These are phyloP conservation scores for Psylliodes chrysocephalus DNA, from an alignment of 2,888 invertebrate genomes.

Conservation along the genomic window DNA sequence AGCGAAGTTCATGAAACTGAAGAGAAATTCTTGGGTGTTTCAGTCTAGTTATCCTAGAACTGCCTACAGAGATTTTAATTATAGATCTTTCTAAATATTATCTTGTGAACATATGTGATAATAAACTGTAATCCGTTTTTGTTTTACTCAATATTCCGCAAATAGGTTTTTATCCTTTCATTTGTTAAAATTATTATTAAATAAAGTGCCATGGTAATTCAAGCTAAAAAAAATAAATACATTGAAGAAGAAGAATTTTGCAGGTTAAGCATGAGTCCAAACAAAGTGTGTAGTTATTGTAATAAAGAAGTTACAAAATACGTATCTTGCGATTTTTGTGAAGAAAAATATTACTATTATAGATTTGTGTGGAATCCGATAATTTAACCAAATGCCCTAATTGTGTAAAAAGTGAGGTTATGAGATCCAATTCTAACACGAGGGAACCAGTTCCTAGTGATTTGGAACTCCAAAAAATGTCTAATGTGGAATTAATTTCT, in stretches of 20 bases:
- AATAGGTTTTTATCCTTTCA: too few relatives aligned
- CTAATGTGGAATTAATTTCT: neutral
- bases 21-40: conserved; percentile 56
- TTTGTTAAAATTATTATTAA: too few relatives aligned
- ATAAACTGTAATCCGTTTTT: too few relatives aligned
- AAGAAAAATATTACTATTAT: neutral
- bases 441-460: neutral
- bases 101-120: too few relatives aligned
- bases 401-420: neutral
- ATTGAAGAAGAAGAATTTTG: too few relatives aligned
- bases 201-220: too few relatives aligned
- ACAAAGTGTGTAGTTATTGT: too few relatives aligned
- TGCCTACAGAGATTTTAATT: conserved; percentile 45
- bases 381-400: neutral
- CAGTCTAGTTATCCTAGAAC: conserved; percentile 51
- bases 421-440: neutral
- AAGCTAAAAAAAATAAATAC: too few relatives aligned
- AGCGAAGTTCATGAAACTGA: conserved; percentile 47
- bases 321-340: too few relatives aligned
- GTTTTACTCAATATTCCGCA: too few relatives aligned
- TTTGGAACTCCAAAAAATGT: neutral
- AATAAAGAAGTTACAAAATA: too few relatives aligned
- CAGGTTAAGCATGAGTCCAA: too few relatives aligned
- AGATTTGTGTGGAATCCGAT: neutral
- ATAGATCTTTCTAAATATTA: conserved; percentile 33